Conservation (phyloP, 2,113 vertebrate species). For the Alosa alosa region DNA sequence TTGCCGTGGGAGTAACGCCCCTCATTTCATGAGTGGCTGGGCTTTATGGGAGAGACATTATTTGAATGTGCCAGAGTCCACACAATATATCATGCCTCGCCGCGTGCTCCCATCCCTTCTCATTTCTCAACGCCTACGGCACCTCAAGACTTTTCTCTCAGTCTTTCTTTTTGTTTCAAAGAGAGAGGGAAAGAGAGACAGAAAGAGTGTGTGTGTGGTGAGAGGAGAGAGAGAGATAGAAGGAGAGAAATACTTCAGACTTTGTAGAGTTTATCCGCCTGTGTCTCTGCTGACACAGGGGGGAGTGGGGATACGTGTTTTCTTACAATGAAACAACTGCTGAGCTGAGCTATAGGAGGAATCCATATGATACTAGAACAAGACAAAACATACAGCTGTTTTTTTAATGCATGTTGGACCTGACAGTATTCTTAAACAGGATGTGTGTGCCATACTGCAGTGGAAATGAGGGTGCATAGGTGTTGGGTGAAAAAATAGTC, state of each 20-base stretch:
- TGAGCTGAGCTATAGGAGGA: neutral
- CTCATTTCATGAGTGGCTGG: slow-evolving; percentile 74
- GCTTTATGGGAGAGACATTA: slow-evolving; percentile 70
- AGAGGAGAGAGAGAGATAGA: neutral
- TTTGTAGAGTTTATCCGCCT: neutral
- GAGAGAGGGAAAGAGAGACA: neutral
- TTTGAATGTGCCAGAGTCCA: slow-evolving; percentile 65
- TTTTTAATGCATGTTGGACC: neutral
- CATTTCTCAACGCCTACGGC: slow-evolving; percentile 19
- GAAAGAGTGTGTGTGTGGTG: neutral
- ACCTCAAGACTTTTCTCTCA: slow-evolving; percentile 24
- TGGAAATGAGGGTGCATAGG: neutral
- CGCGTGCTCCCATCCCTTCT: neutral
- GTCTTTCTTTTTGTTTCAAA: slow-evolving; percentile 33
- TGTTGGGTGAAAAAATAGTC: neutral
- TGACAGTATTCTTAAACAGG: neutral
- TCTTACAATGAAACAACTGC: neutral
- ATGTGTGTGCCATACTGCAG: neutral
- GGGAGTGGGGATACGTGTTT: neutral
- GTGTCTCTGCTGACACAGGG: neutral
- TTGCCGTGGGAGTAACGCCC: slow-evolving; percentile 62
- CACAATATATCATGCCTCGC: slow-evolving; percentile 59
- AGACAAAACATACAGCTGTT: neutral
- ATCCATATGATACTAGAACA: neutral
- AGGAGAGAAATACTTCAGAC: neutral